These are phyloP conservation scores for Heliopora coerulea DNA, from an alignment of 92 coral and sea anemone genomes.

Conservation along the genomic window DNA sequence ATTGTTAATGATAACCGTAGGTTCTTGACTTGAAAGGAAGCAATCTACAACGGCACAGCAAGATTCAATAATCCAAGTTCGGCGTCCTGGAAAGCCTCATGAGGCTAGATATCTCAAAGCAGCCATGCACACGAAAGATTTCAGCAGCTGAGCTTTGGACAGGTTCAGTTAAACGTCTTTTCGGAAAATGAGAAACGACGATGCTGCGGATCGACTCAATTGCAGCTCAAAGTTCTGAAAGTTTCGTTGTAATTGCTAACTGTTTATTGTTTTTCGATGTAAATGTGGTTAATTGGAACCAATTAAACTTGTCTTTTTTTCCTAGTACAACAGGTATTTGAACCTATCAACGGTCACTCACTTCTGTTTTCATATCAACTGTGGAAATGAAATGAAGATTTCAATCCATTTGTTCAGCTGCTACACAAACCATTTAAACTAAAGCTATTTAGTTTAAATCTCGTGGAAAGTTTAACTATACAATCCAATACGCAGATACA, in stretches of 20 bases:
- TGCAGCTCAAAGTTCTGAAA: neutral
- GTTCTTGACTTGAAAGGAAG: slow-evolving; percentile 4
- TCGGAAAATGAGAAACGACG: neutral
- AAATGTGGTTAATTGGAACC: slow-evolving; percentile 20
- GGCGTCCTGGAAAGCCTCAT: neutral
- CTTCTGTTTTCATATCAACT: neutral
- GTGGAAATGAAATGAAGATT: too few relatives aligned
- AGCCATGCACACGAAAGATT: too few relatives aligned
- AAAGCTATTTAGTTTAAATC: too few relatives aligned
- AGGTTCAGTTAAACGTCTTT: too few relatives aligned
- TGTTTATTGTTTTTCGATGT: slow-evolving; percentile 20
- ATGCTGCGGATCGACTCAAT: too few relatives aligned
- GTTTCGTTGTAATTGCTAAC: neutral
- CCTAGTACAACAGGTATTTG: neutral
- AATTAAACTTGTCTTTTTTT: slow-evolving; percentile 17
- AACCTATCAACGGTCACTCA: neutral
- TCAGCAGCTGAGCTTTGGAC: too few relatives aligned
- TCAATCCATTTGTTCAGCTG: too few relatives aligned
- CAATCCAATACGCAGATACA: too few relatives aligned
- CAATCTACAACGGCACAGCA: slow-evolving; percentile 8
- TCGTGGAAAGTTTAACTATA: too few relatives aligned
- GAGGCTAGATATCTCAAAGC: too few relatives aligned
- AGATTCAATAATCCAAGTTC: neutral
- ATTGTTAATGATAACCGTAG: slow-evolving; percentile 24
- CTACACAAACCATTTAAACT: too few relatives aligned